Evolutionary conservation across 2,113 vertebrate species (phyloP).

Genomic region (Melospiza melodia): DNA sequence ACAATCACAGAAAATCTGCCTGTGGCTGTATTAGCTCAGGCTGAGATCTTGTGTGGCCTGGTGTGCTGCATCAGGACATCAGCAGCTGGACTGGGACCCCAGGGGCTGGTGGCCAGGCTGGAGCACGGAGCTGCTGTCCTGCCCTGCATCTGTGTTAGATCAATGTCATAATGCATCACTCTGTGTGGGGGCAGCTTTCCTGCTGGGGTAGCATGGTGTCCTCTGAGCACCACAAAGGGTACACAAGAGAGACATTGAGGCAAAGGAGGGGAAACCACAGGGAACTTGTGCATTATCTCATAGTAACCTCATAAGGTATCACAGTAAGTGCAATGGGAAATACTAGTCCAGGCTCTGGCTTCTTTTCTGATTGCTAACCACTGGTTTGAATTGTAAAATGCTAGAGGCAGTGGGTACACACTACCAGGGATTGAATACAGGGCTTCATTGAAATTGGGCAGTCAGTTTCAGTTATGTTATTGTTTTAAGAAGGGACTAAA

Average conservation of each 20-base stretch:
- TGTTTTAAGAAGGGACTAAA: conserved; percentile 11
- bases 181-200: neutral
- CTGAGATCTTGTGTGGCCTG: neutral
- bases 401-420: neutral
- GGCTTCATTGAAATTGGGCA: neutral
- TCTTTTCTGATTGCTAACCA: neutral
- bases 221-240: neutral
- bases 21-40: neutral
- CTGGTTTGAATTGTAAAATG: neutral
- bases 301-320: neutral
- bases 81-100: neutral
- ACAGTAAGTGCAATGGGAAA: neutral
- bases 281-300: neutral
- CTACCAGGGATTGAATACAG: neutral
- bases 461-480: neutral
- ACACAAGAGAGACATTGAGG: rapidly evolving
- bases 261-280: neutral
- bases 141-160: neutral
- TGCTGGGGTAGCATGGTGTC: no score
- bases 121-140: neutral
- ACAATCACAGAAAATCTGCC: neutral
- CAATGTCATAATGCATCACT: neutral
- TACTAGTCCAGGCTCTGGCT: neutral
- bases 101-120: neutral
- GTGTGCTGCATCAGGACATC: rapidly evolving